Base-by-base conservation (phyloP, 2,888 invertebrate genomes). In the Drosophila tanythrix region DNA sequence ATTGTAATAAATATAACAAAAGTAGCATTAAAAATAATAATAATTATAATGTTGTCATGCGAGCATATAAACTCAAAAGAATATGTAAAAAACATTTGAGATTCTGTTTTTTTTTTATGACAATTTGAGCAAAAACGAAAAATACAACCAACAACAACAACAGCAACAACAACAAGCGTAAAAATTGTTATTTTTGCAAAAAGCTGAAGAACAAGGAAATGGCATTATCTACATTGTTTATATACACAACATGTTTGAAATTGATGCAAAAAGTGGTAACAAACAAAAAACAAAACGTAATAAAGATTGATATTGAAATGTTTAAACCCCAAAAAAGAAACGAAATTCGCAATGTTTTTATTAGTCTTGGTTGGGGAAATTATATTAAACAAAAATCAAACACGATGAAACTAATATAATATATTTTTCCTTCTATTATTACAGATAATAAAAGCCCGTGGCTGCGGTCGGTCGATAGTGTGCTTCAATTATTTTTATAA, bases 281-380 rank as follows among this genome's bases (percentile, higher is more conserved):
- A 91, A 80, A 74, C 62, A 58, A 78, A 78, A 78, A 58, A 80
- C 70, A 79, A 88, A 88, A 76, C 87, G 71, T 90, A 84, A 92
- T 89, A 92, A 91, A 91, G 87, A 91, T 81, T 84, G 90, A 90
- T 89, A 90, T 88, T 91, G 85, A 91, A 88, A 82, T 90, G 90
- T 91, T 89, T 82, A 89, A 90, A 92, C 88, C 83, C 90, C 81
- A 83, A 87, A 82, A 75, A 80, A 82, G 73, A 72, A 79, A 66
- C 52, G 68, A 70, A 64, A 66, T 59, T 60, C n/a, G 0, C 21
- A 13, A 52, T 76, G 18, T 71, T 71, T 76, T 65, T 52, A 74
- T 65, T 74, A 52, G 31, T n/a, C 8, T 43, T 33, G 52, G 55
- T 27, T 27, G 27, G 33, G 72, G 38, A n/a, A 31, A 21, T 2